Conservation (phyloP, 2,888 invertebrate species). For the Bimastos eiseni region DNA sequence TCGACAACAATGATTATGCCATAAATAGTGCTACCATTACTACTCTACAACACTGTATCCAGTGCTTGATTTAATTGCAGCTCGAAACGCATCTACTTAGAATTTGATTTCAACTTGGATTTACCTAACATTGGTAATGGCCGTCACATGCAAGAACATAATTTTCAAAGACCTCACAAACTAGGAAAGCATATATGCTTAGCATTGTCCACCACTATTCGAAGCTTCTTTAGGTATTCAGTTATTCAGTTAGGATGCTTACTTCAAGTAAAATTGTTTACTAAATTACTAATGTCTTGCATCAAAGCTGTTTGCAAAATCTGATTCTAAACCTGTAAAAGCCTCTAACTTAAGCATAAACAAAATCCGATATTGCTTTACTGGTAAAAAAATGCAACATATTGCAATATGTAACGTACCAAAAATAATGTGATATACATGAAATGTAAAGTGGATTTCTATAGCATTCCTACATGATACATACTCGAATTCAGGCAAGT, state of each 20-base stretch:
- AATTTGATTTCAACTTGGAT: neutral
- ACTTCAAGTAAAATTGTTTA: neutral
- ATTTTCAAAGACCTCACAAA: neutral
- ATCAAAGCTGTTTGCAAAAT: neutral
- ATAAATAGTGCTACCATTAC: neutral
- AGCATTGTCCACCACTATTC: neutral
- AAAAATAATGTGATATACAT: neutral
- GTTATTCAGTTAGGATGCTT: neutral
- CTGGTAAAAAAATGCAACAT: neutral
- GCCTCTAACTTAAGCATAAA: neutral
- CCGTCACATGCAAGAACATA: neutral
- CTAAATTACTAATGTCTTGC: neutral
- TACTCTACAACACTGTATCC: neutral
- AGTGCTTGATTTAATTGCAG: neutral
- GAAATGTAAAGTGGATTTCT: slow-evolving; percentile 1
- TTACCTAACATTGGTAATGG: neutral
- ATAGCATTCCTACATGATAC: neutral
- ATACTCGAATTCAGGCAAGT: neutral
- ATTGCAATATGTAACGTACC: neutral
- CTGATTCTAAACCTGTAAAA: neutral
- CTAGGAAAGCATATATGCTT: neutral
- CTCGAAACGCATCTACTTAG: neutral
- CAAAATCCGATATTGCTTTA: neutral
- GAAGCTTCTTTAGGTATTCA: neutral
- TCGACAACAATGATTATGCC: neutral